Conservation (phyloP, 1,140 invertebrate species). For the Zaprionus vittiger region DNA sequence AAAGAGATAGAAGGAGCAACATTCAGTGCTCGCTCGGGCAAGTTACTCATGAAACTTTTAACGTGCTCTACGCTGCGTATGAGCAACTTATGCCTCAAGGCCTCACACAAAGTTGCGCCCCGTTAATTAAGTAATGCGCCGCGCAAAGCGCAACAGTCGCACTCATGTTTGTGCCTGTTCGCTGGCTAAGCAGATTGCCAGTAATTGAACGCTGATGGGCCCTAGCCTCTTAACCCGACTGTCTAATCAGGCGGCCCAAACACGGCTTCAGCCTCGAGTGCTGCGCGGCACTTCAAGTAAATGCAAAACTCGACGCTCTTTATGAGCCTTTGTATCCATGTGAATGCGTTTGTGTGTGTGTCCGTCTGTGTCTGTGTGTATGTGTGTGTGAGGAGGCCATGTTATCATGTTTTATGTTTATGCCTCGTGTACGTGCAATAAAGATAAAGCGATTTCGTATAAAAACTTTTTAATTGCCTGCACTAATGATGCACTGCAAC, state of each 20-base stretch:
- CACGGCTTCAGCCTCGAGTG: slow-evolving; percentile 4
- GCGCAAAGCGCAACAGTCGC: slow-evolving; percentile 4
- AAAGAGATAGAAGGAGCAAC: not conserved
- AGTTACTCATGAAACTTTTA: slow-evolving; percentile 25
- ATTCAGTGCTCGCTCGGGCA: slow-evolving; percentile 10
- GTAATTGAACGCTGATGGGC: slow-evolving; percentile 45
- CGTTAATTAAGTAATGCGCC: slow-evolving; percentile 38
- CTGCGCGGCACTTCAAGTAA: slow-evolving; percentile 47
- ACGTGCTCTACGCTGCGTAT: slow-evolving; percentile 25
- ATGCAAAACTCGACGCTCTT: slow-evolving; percentile 38
- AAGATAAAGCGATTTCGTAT: slow-evolving; percentile 79
- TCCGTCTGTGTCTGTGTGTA: slow-evolving; percentile 20
- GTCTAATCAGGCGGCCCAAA: slow-evolving; percentile 51
- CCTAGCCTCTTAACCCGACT: slow-evolving; percentile 25
- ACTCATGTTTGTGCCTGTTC: not conserved
- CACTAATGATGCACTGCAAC: slow-evolving; percentile 81
- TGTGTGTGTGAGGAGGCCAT: slow-evolving; percentile 29
- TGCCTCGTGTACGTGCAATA: slow-evolving; percentile 79
- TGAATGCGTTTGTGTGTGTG: not conserved
- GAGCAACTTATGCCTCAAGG: slow-evolving; percentile 6
- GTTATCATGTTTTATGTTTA: slow-evolving; percentile 82
- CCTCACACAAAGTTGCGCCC: slow-evolving; percentile 15
- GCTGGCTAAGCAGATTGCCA: slow-evolving; percentile 21
- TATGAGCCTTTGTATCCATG: not conserved
- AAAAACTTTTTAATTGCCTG: slow-evolving; percentile 83